Evolutionary conservation across 92 coral and sea anemone genomes (phyloP), one percentile per base, ranked within the genome.

Genomic region (Epizoanthus illoricatus): DNA sequence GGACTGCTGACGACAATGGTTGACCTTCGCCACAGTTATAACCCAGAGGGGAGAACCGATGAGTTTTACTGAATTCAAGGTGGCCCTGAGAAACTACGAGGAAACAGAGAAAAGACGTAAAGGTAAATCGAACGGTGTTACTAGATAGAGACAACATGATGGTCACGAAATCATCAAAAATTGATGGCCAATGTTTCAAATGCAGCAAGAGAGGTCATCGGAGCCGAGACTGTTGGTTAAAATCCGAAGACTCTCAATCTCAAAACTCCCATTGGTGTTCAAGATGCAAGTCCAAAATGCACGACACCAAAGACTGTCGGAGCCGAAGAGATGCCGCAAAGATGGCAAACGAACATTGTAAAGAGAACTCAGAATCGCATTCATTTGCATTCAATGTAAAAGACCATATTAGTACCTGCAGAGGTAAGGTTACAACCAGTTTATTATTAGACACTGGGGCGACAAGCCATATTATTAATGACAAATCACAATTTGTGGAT

Each of bases 31-130:
- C 71, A 85, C 86, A 36, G 74, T 88, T 13, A 69, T 86, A 49
- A 67, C 75, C 19, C 90, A 86, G 63, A 69, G 57, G 6, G 84
- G 83, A 60, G 83, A 81, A 67, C 49, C 82, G 69, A 73, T 74
- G 84, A 85, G 66, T 43, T 85, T 84, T 36, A 28, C 87, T 1
- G 89, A 89, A 13, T 89, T 89, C 75, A 85, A 89, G 57, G 76
- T 69, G 5, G 89, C 89, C 9, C 81, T 89, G 3, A 73, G 87
- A 43, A 89, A 58, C 83, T 61, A 85, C 69, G 85, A 57, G 54
- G 85, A 89, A 79, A 88, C 23, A 19, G 88, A 85, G 47, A 85
- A 85, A 71, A 65, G 76, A 62, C 76, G 73, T 56, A 76, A 70
- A 47, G 6, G 72, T 40, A 75, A 33, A 58, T 20, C 57, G 65